These are phyloP conservation scores for Periophthalmus magnuspinnatus DNA, from an alignment of 2,797 vertebrate genomes.

Conservation along the genomic window DNA sequence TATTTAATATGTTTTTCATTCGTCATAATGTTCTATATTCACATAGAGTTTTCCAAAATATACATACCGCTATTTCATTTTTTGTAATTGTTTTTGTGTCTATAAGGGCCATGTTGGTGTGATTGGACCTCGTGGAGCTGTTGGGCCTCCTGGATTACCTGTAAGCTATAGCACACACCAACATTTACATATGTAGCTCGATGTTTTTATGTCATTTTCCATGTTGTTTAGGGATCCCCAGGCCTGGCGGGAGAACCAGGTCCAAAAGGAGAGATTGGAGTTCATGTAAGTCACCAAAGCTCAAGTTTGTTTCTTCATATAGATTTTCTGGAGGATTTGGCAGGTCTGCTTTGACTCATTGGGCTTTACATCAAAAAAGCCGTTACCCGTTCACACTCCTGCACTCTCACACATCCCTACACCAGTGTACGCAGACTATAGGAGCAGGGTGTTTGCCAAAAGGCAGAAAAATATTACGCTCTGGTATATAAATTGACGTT, in stretches of 20 bases:
- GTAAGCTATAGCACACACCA: constrained; percentile 71
- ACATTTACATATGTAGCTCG: not conserved
- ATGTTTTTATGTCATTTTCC: not conserved
- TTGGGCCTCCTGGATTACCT: constrained; percentile 87
- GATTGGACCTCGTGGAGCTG: constrained; percentile 82
- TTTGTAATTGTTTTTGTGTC: constrained; percentile 3
- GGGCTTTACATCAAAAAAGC: too few species aligned
- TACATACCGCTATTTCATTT: not conserved
- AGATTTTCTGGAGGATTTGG: too few species aligned
- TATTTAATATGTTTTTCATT: not conserved
- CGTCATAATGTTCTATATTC: not conserved
- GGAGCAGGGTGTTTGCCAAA: too few species aligned
- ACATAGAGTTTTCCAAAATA: not conserved
- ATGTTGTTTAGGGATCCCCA: constrained; percentile 81
- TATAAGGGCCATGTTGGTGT: constrained; percentile 84
- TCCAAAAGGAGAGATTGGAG: constrained; percentile 84
- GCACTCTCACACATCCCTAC: too few species aligned
- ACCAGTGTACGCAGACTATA: too few species aligned
- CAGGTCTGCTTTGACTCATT: too few species aligned
- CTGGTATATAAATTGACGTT: too few species aligned
- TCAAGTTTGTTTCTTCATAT: not conserved
- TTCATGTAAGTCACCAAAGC: constrained; percentile 75
- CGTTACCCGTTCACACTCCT: too few species aligned
- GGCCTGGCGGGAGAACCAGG: constrained; percentile 82
- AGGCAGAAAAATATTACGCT: not conserved